phyloP scores from a whole-genome alignment of 2,888 invertebrate genomes.

The Hemicrepidius hirtus region DNA sequence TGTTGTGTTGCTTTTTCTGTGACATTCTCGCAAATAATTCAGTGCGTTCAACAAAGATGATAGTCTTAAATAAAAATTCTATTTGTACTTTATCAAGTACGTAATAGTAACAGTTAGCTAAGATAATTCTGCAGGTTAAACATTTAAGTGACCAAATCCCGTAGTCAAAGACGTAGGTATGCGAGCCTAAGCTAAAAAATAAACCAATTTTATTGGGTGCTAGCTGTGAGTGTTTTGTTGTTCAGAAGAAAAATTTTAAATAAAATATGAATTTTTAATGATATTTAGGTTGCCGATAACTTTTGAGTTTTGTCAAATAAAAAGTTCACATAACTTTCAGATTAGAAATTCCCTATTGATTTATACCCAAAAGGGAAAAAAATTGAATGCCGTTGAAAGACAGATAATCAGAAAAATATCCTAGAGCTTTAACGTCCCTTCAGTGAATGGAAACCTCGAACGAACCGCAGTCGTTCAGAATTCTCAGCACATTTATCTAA shows the following conservation, averaged over 20 bases:
- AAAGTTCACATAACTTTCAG: not conserved
- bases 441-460: slow-evolving; percentile 27
- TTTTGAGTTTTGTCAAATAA: not conserved
- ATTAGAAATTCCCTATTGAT: slow-evolving; percentile 17
- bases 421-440: slow-evolving; percentile 18
- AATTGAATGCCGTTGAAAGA: slow-evolving; percentile 40
- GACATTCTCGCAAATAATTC: not conserved
- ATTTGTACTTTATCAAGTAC: too few species aligned
- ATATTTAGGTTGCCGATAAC: not conserved
- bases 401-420: slow-evolving; percentile 46
- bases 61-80: too few species aligned
- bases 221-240: too few species aligned
- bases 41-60: too few species aligned
- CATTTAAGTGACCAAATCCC: too few species aligned
- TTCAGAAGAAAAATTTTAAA: too few species aligned
- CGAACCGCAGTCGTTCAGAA: slow-evolving; percentile 37
- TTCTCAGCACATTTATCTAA: slow-evolving; percentile 43
- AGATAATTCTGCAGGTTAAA: too few species aligned
- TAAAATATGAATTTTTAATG: too few species aligned
- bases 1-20: not conserved
- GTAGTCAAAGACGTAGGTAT: too few species aligned
- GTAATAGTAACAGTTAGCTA: too few species aligned
- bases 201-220: too few species aligned
- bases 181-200: too few species aligned
- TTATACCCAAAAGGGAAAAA: slow-evolving; percentile 2